phyloP scores from a whole-genome alignment of 2,113 vertebrate species.

The Oryzias javanicus region DNA sequence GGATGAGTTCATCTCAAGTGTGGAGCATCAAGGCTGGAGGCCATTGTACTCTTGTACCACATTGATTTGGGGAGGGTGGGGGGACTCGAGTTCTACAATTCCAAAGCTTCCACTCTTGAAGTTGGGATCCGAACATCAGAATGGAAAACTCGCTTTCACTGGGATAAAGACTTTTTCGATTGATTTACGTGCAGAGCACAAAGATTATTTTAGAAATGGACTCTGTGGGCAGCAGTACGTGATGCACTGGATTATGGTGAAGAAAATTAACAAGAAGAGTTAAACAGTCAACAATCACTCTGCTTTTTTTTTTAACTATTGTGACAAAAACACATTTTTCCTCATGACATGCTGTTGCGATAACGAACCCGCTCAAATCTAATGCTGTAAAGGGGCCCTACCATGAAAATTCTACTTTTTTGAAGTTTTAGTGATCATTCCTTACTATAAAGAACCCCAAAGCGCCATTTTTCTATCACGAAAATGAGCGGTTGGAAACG shows the following conservation, averaged over 20 bases:
- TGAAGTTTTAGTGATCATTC: no score
- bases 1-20: conserved; percentile 14
- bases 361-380: no score
- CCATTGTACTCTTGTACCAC: conserved; percentile 13
- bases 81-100: conserved; percentile 4
- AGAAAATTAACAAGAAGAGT: background rate
- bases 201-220: conserved; percentile 3
- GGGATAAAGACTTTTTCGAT: background rate
- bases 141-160: conserved; percentile 5
- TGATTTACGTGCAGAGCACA: background rate
- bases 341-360: no score
- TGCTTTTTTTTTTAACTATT: no score
- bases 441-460: no score
- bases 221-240: conserved; percentile 10
- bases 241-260: background rate
- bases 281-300: no score
- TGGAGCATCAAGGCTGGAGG: conserved; percentile 6
- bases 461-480: no score
- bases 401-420: no score
- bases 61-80: conserved; percentile 10
- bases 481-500: no score
- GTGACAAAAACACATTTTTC: no score
- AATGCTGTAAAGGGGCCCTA: no score
- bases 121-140: conserved; percentile 22
- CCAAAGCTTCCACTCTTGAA: conserved; percentile 17